phyloP scores from a whole-genome alignment of 2,888 invertebrate genomes.

The Ctena decussata region DNA sequence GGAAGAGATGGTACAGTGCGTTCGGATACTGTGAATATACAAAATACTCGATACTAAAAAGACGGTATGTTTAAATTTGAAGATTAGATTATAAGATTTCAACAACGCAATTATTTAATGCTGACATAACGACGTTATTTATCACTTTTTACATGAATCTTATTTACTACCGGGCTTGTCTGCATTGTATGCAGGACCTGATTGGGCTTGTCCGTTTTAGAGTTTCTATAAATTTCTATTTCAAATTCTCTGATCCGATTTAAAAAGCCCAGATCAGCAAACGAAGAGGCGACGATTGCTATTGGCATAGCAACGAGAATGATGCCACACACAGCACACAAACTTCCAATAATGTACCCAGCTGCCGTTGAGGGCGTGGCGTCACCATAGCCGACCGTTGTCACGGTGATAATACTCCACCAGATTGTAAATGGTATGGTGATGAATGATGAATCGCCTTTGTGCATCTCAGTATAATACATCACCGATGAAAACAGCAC shows the following conservation, averaged over 20 bases:
- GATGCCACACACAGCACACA: slow-evolving; percentile 70
- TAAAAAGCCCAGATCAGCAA: slow-evolving; percentile 64
- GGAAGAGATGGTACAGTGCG: no score
- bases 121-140: no score
- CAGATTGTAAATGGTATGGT: slow-evolving; percentile 75
- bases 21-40: no score
- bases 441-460: slow-evolving; percentile 48
- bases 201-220: not conserved
- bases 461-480: slow-evolving; percentile 72
- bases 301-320: slow-evolving; percentile 73
- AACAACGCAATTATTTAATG: no score
- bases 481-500: slow-evolving; percentile 77
- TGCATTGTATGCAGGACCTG: no score
- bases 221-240: not conserved
- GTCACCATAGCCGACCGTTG: slow-evolving; percentile 81
- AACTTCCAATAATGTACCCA: slow-evolving; percentile 67
- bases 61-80: no score
- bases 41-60: no score
- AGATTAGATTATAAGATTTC: no score
- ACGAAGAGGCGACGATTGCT: slow-evolving; percentile 75
- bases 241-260: slow-evolving; percentile 38
- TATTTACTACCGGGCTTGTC: no score
- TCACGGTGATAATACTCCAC: slow-evolving; percentile 82
- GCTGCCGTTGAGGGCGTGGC: slow-evolving; percentile 58
- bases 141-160: no score